Evolutionary conservation across 2,888 invertebrate species (phyloP).

Genomic region (Odontocolon sp.): DNA sequence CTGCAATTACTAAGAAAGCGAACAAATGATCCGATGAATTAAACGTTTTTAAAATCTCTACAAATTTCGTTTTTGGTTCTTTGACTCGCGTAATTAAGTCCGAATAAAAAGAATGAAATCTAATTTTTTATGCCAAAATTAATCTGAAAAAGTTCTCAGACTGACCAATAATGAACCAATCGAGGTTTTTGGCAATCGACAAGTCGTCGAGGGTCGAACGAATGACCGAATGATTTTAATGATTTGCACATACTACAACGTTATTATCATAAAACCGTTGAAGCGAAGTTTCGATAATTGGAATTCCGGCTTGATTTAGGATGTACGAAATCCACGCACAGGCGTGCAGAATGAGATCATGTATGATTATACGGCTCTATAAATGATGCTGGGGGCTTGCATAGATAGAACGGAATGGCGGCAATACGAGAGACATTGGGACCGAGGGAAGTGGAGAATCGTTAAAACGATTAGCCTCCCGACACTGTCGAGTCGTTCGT

Average conservation of each 20-base stretch:
- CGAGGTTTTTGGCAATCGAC: background rate
- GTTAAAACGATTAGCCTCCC: conserved; percentile 51
- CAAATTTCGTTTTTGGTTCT: too few species aligned
- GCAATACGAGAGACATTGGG: conserved; percentile 9
- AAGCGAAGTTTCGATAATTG: conserved; percentile 48
- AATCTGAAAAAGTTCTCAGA: too few species aligned
- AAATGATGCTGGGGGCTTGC: background rate
- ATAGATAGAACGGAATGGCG: background rate
- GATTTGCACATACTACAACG: background rate
- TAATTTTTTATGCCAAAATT: too few species aligned
- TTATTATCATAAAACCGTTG: background rate
- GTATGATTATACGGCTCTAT: background rate
- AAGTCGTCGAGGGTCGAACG: background rate
- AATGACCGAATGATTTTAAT: background rate
- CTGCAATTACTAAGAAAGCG: background rate
- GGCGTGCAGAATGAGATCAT: too few species aligned
- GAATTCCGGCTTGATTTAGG: conserved; percentile 43
- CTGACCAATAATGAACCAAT: too few species aligned
- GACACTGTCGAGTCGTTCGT: conserved; percentile 36
- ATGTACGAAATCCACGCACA: background rate
- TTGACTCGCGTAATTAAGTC: too few species aligned
- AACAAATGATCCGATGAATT: too few species aligned
- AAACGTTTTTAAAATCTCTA: too few species aligned
- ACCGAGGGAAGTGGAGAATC: conserved; percentile 38
- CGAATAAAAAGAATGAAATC: too few species aligned